A percentile compares a stretch with the other conserved stretches of the same genome.
phyloP scores from a whole-genome alignment of 2,797 vertebrate genomes.

The Coranthus polyacanthus region DNA sequence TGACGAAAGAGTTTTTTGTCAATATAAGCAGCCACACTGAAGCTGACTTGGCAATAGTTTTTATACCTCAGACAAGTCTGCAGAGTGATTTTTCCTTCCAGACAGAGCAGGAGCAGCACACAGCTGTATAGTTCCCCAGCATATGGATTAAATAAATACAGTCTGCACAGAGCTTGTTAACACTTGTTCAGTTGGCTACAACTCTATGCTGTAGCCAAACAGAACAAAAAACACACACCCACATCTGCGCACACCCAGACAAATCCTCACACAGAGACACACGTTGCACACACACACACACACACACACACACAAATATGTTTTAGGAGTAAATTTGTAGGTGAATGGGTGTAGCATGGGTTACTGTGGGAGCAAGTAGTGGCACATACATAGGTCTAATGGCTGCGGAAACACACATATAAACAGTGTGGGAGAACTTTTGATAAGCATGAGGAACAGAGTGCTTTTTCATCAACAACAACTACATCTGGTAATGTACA shows the following conservation, averaged over 20 bases:
- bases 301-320: conserved; percentile 41
- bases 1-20: conserved; percentile 22
- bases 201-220: conserved; percentile 55
- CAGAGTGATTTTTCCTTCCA: conserved; percentile 67
- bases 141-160: conserved; percentile 85
- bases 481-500: no score
- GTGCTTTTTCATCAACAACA: no score
- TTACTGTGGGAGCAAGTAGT: conserved; percentile 38
- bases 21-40: conserved; percentile 41
- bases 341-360: conserved; percentile 30
- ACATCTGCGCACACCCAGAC: conserved; percentile 42
- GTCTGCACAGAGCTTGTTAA: conserved; percentile 82
- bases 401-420: conserved; percentile 6
- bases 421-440: no score
- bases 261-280: background rate
- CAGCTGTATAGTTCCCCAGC: conserved; percentile 78
- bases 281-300: conserved; percentile 8
- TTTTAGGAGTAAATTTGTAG: background rate
- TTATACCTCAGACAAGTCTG: conserved; percentile 54
- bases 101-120: conserved; percentile 67
- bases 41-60: conserved; percentile 59
- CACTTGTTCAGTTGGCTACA: conserved; percentile 81
- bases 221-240: conserved; percentile 56
- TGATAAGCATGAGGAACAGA: no score
- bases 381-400: conserved; percentile 36